Evolutionary conservation across 2,888 invertebrate species (phyloP), one percentile per base, ranked within the genome.

Genomic region (Molorchus minor): DNA sequence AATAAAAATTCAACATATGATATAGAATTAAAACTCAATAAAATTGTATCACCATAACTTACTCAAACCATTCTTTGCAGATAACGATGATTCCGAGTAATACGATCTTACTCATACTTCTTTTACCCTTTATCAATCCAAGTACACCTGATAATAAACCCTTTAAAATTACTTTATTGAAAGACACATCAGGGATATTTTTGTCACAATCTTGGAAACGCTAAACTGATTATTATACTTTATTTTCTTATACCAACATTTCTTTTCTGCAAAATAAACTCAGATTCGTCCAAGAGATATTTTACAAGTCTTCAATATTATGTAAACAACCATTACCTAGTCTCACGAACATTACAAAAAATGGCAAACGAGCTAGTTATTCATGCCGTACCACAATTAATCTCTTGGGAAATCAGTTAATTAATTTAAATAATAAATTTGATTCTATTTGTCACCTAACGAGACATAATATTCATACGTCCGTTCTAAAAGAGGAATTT

Each of bases 391-490:
- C n/a, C n/a, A n/a, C n/a, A n/a, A n/a, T n/a, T n/a, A n/a, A n/a
- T n/a, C n/a, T n/a, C n/a, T n/a, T n/a, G n/a, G n/a, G n/a, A n/a
- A n/a, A n/a, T n/a, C n/a, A n/a, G n/a, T n/a, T n/a, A n/a, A n/a
- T n/a, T n/a, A n/a, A n/a, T n/a, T n/a, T n/a, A n/a, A n/a, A n/a
- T n/a, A n/a, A n/a, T 16, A 54, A 55, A 17, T 54, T 54, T 49
- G 54, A 56, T n/a, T 21, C 54, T 8, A 54, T 54, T n/a, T 12
- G 30, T 21, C 54, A 54, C 19, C 54, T 54, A 20, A 54, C 54
- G n/a, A 30, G 54, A 15, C 54, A 54, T 44, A 25, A 16, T 29
- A 12, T 35, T 20, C 47, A 53, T 19, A 35, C n/a, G n/a, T n/a
- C 21, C 8, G 35, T 21, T 4, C n/a, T 8, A 46, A 40, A 33